Evolutionary conservation across 2,797 vertebrate species (phyloP).

Genomic region (Salarias fasciatus): DNA sequence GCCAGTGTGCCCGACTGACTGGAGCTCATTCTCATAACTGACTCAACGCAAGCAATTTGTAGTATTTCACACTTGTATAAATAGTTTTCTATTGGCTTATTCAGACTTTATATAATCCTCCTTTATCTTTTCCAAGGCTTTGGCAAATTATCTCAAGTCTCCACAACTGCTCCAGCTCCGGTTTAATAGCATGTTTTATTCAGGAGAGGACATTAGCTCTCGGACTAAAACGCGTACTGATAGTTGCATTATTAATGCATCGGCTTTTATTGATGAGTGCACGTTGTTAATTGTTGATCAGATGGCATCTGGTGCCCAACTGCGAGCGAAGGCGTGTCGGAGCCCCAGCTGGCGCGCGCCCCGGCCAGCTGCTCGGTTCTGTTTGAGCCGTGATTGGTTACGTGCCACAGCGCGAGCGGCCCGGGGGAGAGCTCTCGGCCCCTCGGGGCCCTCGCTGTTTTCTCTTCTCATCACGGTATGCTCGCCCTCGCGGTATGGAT

Average conservation of each 20-base stretch:
- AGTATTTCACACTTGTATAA: constrained; percentile 14
- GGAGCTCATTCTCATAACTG: constrained; percentile 19
- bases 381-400: constrained; percentile 61
- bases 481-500: constrained; percentile 19
- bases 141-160: not conserved
- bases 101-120: constrained; percentile 5
- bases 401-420: constrained; percentile 32
- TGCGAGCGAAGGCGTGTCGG: constrained; percentile 38
- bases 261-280: constrained; percentile 37
- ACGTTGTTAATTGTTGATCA: constrained; percentile 62
- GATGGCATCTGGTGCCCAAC: constrained; percentile 53
- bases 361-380: constrained; percentile 53
- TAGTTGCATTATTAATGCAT: constrained; percentile 33
- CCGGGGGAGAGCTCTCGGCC: constrained; percentile 31
- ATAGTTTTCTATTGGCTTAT: constrained; percentile 23
- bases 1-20: constrained; percentile 29
- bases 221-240: constrained; percentile 8
- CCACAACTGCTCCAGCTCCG: not conserved
- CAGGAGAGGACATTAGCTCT: constrained; percentile 2
- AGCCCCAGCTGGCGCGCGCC: constrained; percentile 50
- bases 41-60: constrained; percentile 21
- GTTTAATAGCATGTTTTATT: constrained; percentile 20
- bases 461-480: constrained; percentile 13
- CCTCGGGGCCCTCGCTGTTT: constrained; percentile 16
- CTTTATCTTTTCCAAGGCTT: not conserved